Evolutionary conservation across 2,888 invertebrate species (phyloP).

Genomic region (Cantharis flavilabris): DNA sequence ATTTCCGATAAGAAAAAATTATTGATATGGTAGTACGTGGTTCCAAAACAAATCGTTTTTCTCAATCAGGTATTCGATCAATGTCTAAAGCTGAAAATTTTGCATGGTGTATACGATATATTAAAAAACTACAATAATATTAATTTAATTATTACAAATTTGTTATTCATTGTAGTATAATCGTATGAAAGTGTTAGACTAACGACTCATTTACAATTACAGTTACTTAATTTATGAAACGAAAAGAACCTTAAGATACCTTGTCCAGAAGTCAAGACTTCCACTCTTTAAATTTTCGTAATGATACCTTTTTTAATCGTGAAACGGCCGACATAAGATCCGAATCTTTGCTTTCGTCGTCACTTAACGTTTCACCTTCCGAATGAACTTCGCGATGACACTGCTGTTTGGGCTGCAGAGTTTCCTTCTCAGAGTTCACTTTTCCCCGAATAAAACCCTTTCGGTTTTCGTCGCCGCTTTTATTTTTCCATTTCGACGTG

Average conservation of each 20-base stretch:
- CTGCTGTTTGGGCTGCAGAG: conserved; percentile 55
- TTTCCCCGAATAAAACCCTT: conserved; percentile 62
- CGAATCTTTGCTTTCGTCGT: conserved; percentile 65
- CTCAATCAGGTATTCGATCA: not conserved
- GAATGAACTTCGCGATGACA: conserved; percentile 70
- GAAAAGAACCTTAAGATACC: conserved; percentile 19
- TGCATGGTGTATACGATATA: not conserved
- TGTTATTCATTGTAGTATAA: not conserved
- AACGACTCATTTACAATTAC: conserved; percentile 2
- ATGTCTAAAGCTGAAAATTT: not conserved
- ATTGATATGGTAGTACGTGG: not conserved
- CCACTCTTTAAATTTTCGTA: conserved; percentile 80
- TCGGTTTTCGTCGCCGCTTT: conserved; percentile 50
- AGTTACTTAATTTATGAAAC: not conserved
- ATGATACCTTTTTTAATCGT: conserved; percentile 77
- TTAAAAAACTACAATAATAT: not conserved
- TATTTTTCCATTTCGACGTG: conserved; percentile 54
- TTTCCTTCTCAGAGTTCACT: conserved; percentile 64
- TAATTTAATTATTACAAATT: not conserved
- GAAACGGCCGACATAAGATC: conserved; percentile 77
- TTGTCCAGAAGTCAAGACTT: conserved; percentile 67
- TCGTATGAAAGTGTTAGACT: not conserved
- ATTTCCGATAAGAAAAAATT: too few relatives aligned
- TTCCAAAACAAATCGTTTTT: not conserved
- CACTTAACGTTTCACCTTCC: conserved; percentile 71